Evolutionary conservation across 2,888 invertebrate genomes (phyloP), one percentile per base, ranked within the genome.

Genomic region (Pristionchus exspectatus): DNA sequence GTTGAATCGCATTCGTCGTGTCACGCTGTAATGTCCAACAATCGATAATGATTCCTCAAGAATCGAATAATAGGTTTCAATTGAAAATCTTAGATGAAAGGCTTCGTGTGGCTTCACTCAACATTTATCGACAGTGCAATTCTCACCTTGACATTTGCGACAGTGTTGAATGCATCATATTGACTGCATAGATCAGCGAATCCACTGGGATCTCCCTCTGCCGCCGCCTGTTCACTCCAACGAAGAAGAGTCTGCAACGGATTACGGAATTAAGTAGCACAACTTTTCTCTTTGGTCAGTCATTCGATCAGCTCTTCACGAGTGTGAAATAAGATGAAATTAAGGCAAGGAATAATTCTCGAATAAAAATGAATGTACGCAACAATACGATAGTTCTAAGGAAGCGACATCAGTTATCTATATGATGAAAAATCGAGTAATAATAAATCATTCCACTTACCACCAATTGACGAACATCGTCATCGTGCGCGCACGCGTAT

Each of bases 161-260:
- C 74, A 3, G 12, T 74, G 2, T 88, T 18, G 33, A 88, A 56
- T 27, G 74, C 1, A 21, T 50, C 56, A 74, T 88, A 74, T 56
- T 88, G 30, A 9, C 69, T 74, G 74, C 72, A 72, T 21, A 88
- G 87, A n/a, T 88, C 87, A 56, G 87, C 87, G 74, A 88, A 88
- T 30, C 87, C 87, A 21, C 21, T n/a, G 0, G 74, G 72, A 14
- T 88, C 87, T 9, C 63, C 63, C 33, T 54, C 56, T 9, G 74
- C 38, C 30, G 87, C 87, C 18, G 69, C 56, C 74, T 88, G 38
- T 56, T 88, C 87, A 33, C 87, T 88, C 87, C 87, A 88, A 18
- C 74, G 72, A 7, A 88, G 87, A 7, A 88, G 87, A 2, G 56
- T 88, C 87, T 88, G 56, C 33, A 50, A 50, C 5, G 4, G 44